Base-by-base conservation (phyloP, 2,888 invertebrate species). In the Callinectes sapidus region DNA sequence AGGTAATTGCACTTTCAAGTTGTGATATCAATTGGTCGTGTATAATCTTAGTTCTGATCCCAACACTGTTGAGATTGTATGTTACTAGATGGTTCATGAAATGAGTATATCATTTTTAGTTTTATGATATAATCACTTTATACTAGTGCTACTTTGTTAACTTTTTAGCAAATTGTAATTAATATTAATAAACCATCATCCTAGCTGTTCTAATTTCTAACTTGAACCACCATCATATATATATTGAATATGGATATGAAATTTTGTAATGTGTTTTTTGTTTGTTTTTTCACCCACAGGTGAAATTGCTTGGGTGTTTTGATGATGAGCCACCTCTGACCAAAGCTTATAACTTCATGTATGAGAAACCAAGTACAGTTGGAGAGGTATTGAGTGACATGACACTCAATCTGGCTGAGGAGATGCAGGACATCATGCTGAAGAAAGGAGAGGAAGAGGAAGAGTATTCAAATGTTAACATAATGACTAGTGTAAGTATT, bases 311-410 rank as follows among this genome's bases (percentile, higher is more conserved):
- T 35, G 14, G 23, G 81, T 88, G 81, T 54, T 88, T 91, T 88
- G 90, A 91, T 85, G 92, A 94, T n/a, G n/a, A n/a, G 32, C 86
- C 66, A 14, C 61, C 88, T 18, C 71, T 94, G 71, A 94, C 92
- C 39, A 90, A 94, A n/a, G 91, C 95, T 16, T 95, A 95, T 94
- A 95, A 95, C 95, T 96, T 96, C 95, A 97, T 97, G 97, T 96
- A 96, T 95, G 96, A 96, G 95, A 96, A 96, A 90, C 95, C 96
- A 87, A 95, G 96, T 14, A 96, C 96, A 54, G 96, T 96, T 95
- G 96, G 96, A n/a, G 95, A 95, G 55, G 95, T 96, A 88, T 94
- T 96, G 89, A 96, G 96, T 95, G 95, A 96, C 86, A 94, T 95
- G 94, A 95, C 96, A 90, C 96, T 90, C n/a, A 23, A 18, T 28